A percentile compares a stretch with the other conserved stretches of the same genome.
phyloP scores from a whole-genome alignment of 2,797 vertebrate species.

The Syngnathus rostellatus region DNA sequence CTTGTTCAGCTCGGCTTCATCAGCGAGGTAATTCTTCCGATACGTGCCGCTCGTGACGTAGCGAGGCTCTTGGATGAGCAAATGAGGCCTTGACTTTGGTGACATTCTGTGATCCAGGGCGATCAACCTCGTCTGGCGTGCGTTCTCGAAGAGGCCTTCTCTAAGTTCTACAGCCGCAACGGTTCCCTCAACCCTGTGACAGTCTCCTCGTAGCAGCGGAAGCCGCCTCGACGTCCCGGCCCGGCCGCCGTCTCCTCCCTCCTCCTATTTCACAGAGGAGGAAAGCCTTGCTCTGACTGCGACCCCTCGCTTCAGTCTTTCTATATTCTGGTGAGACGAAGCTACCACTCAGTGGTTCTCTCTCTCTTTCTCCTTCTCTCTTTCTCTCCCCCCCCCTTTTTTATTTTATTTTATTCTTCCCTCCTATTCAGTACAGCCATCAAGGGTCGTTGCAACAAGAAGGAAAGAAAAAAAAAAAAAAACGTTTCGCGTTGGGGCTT shows the following conservation, averaged over 20 bases:
- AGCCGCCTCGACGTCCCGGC: conserved; percentile 10
- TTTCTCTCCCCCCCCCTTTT: neutral
- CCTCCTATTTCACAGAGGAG: conserved; percentile 45
- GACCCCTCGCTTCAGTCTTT: conserved; percentile 44
- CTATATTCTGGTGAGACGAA: conserved; percentile 48
- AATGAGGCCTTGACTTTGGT: neutral
- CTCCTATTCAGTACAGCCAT: conserved; percentile 53
- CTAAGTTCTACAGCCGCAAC: conserved; percentile 89
- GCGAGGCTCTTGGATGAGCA: neutral
- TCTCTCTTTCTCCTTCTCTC: conserved; percentile 30
- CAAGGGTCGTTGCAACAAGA: conserved; percentile 49
- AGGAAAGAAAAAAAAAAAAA: conserved; percentile 30
- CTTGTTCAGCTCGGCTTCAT: conserved; percentile 97
- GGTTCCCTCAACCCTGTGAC: conserved; percentile 88
- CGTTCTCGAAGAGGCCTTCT: conserved; percentile 95
- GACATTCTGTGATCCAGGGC: conserved; percentile 61
- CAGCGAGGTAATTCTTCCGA: conserved; percentile 76
- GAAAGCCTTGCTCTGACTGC: conserved; percentile 26
- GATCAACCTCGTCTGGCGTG: conserved; percentile 88
- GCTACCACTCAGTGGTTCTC: conserved; percentile 60
- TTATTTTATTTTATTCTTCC: conserved; percentile 4
- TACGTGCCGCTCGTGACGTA: neutral
- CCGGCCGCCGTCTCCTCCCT: conserved; percentile 27
- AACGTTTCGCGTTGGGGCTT: conserved; percentile 26
- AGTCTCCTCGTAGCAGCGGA: conserved; percentile 83